Conservation (phyloP, 1,140 invertebrate genomes). For the Micrasema minimum region DNA sequence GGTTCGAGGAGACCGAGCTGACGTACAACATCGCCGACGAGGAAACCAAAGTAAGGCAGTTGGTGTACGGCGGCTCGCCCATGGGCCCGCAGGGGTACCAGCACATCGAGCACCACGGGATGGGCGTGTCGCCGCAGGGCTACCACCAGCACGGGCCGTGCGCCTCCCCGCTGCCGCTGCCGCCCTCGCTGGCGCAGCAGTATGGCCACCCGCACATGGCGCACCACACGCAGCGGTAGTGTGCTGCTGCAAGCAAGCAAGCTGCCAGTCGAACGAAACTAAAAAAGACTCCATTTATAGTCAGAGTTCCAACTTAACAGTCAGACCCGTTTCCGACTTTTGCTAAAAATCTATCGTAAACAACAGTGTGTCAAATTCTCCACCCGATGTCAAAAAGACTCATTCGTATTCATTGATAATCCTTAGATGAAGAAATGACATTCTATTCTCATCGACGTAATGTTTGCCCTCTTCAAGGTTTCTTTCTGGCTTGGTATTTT, state of each 20-base stretch:
- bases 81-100: slow-evolving; percentile 70
- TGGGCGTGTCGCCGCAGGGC: slow-evolving; percentile 68
- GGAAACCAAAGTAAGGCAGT: slow-evolving; percentile 95
- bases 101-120: slow-evolving; percentile 69
- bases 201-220: slow-evolving; percentile 73
- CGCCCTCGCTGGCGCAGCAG: slow-evolving; percentile 69
- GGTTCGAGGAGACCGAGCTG: slow-evolving; percentile 98
- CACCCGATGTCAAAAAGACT: no score
- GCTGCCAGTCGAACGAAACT: slow-evolving; percentile 9
- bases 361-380: no score
- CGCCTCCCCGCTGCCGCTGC: slow-evolving; percentile 70
- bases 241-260: slow-evolving; percentile 18
- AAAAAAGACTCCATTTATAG: no score
- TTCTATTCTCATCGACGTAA: no score
- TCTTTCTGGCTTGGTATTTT: no score
- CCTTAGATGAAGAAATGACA: no score
- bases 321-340: no score
- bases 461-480: no score
- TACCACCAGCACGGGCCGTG: slow-evolving; percentile 68
- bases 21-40: slow-evolving; percentile 96
- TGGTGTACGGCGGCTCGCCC: slow-evolving; percentile 82
- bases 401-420: no score
- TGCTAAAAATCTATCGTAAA: no score
- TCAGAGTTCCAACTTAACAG: no score
- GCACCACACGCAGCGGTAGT: slow-evolving; percentile 79